Conservation (phyloP, 2,888 invertebrate genomes). For the Hypselothyrea guttata region DNA sequence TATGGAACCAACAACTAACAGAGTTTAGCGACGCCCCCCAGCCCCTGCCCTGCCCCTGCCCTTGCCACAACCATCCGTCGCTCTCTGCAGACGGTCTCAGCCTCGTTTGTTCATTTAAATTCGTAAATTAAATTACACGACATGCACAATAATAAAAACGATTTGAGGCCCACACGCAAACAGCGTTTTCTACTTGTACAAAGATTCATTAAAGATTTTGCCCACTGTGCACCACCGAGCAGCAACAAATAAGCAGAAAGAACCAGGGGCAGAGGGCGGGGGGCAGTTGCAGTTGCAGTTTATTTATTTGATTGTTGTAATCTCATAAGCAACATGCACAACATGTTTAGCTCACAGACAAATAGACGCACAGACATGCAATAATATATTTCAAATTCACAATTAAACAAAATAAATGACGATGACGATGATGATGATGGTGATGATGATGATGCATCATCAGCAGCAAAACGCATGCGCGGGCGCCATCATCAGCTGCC, state of each 20-base stretch:
- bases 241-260: constrained; percentile 23
- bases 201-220: constrained; percentile 73
- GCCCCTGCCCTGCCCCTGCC: neutral
- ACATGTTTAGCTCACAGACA: constrained; percentile 41
- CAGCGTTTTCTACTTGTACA: constrained; percentile 42
- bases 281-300: too few species aligned
- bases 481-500: constrained; percentile 74
- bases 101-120: constrained; percentile 64
- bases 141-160: constrained; percentile 75
- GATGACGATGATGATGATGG: constrained; percentile 63
- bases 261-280: constrained; percentile 27
- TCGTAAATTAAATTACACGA: constrained; percentile 77
- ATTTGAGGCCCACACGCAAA: constrained; percentile 73
- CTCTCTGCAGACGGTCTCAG: constrained; percentile 10
- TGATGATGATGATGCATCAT: constrained; percentile 56
- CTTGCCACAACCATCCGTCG: neutral
- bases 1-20: constrained; percentile 32
- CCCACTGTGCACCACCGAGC: constrained; percentile 42
- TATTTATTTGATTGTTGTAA: constrained; percentile 73
- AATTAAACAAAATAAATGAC: constrained; percentile 70
- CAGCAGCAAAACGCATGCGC: constrained; percentile 65
- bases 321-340: constrained; percentile 67
- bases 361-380: constrained; percentile 8
- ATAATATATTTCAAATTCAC: constrained; percentile 53
- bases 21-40: constrained; percentile 28